Base-by-base conservation (phyloP, 1,140 invertebrate species). In the Diuraphis noxia region DNA sequence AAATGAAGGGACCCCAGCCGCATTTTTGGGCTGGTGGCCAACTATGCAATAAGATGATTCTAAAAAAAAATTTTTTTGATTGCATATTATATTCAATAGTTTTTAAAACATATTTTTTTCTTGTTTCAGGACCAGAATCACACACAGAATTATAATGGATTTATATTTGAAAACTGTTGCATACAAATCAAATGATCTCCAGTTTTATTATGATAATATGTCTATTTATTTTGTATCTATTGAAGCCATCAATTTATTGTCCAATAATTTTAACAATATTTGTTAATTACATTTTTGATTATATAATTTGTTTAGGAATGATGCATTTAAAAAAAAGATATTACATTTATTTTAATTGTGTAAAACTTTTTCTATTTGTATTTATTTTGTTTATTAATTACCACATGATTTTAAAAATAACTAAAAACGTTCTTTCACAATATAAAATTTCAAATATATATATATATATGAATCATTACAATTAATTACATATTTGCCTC, bases 401-500 rank as follows among this genome's bases (percentile, higher is more conserved):
- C 23, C 49, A 56, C 1, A 30, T 36, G 36, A 5, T 87, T 40
- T n/a, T 87, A 38, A 6, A 87, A 17, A 63, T n/a, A 88, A 30
- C 10, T 19, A 3, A 56, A 63, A 56, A 56, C 6, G 34, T 85
- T 49, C 30, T 23, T 85, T 85, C 46, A 49, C 21, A 21, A n/a
- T 13, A 63, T 13, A n/a, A 63, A 63, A 36, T 36, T 1, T 43
- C 41, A 41, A 41, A n/a, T 56, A 43, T 82, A 41, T 23, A 82
- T 21, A 38, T 82, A 84, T 41, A 21, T 46, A 43, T 41, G 19
- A 25, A 30, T 86, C 23, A 23, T 38, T 43, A n/a, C 25, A 85
- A 72, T 88, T 84, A 92, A 43, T 91, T 92, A 92, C 92, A 92
- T 40, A 82, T 91, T 46, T 91, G 89, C 52, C 82, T 49, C 1